phyloP scores from a whole-genome alignment of 2,113 vertebrate species.

The Lampris incognitus region DNA sequence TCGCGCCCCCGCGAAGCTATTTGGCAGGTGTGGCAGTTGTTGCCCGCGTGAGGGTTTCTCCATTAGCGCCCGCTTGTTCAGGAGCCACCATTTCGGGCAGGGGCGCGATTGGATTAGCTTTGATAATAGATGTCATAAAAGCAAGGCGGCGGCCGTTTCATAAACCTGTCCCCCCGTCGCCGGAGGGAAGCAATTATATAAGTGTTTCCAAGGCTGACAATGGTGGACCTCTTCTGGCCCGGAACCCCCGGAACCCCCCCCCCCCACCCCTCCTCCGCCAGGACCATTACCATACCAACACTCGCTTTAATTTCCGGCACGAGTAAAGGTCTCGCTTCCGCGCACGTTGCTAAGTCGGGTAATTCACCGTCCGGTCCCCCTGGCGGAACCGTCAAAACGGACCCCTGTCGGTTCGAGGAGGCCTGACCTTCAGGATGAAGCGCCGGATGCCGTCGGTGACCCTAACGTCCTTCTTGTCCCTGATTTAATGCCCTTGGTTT shows the following conservation, averaged over 20 bases:
- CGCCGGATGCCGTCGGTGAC: constrained; percentile 29
- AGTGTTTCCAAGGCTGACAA: constrained; percentile 51
- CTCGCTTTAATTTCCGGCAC: too few relatives aligned
- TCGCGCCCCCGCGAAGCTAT: not conserved
- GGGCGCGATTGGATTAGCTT: constrained; percentile 73
- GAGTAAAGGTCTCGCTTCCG: too few relatives aligned
- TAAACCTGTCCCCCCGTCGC: constrained; percentile 74
- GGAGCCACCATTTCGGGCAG: constrained; percentile 62
- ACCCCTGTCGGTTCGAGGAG: constrained; percentile 53
- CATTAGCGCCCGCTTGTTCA: constrained; percentile 51
- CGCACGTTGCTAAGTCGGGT: too few relatives aligned
- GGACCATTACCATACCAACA: too few relatives aligned
- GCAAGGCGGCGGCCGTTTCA: constrained; percentile 60
- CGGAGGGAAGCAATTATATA: constrained; percentile 55
- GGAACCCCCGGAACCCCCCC: not conserved
- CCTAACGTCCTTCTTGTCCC: constrained; percentile 63
- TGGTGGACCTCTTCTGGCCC: constrained; percentile 31
- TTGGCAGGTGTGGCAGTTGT: constrained; percentile 1
- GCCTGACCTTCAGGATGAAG: constrained; percentile 59
- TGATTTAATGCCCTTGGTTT: constrained; percentile 75
- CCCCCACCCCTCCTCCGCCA: too few relatives aligned
- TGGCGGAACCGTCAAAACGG: constrained; percentile 2
- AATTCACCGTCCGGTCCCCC: constrained; percentile 30
- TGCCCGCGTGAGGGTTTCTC: constrained; percentile 27
- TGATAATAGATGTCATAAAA: constrained; percentile 77